A percentile compares a stretch with the other conserved stretches of the same genome.
These are phyloP conservation scores for Epistrophe grossulariae DNA, from an alignment of 2,888 invertebrate genomes.

Conservation along the genomic window DNA sequence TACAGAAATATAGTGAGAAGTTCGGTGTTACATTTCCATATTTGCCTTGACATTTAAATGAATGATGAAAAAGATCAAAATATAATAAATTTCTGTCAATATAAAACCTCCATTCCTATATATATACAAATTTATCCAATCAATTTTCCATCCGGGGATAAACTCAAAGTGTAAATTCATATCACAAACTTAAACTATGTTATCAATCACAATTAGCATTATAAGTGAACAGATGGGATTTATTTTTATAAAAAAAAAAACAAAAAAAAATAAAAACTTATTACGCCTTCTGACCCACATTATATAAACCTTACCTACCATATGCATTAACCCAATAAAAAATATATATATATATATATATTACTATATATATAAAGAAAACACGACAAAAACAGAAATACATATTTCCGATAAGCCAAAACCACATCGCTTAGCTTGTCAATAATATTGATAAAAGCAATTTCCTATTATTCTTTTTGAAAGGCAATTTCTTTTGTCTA, in stretches of 20 bases:
- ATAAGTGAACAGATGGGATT: neutral
- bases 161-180: neutral
- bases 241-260: neutral
- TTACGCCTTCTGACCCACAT: slow-evolving; percentile 10
- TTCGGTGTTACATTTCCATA: no score
- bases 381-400: slow-evolving; percentile 12
- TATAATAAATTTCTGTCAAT: no score
- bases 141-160: neutral
- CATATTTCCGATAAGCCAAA: slow-evolving; percentile 6
- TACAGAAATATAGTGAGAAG: no score
- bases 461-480: slow-evolving; percentile 38
- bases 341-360: neutral
- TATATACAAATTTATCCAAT: neutral
- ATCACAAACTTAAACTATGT: neutral
- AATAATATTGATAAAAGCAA: slow-evolving; percentile 47
- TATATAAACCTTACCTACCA: neutral
- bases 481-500: slow-evolving; percentile 45
- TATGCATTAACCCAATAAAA: slow-evolving; percentile 11
- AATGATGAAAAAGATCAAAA: no score
- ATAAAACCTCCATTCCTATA: no score
- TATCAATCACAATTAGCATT: slow-evolving; percentile 3
- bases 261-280: neutral
- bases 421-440: slow-evolving; percentile 35
- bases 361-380: neutral
- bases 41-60: no score